Evolutionary conservation across 2,113 vertebrate species (phyloP).

Genomic region (Myotis brandtii): DNA sequence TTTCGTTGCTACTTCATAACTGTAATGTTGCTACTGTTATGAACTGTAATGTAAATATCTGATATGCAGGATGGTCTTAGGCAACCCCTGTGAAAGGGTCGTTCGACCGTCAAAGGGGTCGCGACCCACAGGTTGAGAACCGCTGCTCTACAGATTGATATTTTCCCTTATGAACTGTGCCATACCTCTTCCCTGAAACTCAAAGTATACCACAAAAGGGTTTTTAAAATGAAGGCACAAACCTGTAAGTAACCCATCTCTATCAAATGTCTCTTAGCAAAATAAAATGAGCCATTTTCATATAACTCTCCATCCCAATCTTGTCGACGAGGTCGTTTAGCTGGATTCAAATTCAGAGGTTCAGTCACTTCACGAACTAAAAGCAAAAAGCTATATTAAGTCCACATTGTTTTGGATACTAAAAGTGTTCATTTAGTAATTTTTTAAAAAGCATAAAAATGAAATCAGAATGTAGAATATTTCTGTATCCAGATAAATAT

Average conservation of each 20-base stretch:
- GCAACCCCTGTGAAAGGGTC: too few relatives aligned
- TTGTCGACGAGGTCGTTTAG: slow-evolving; percentile 91
- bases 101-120: too few relatives aligned
- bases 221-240: slow-evolving; percentile 57
- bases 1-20: too few relatives aligned
- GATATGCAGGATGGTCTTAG: too few relatives aligned
- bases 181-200: not conserved
- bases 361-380: slow-evolving; percentile 84
- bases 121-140: too few relatives aligned
- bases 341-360: slow-evolving; percentile 91
- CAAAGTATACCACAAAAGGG: not conserved
- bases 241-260: slow-evolving; percentile 91
- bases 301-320: slow-evolving; percentile 97
- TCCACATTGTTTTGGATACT: not conserved
- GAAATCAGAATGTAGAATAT: not conserved
- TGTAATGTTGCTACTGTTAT: too few relatives aligned
- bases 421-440: slow-evolving; percentile 30
- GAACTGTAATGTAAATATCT: too few relatives aligned
- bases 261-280: slow-evolving; percentile 90
- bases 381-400: slow-evolving; percentile 54
- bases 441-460: not conserved
- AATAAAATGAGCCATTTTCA: slow-evolving; percentile 98
- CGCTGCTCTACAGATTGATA: not conserved
- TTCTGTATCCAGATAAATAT: slow-evolving; percentile 7
- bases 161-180: not conserved